A percentile compares a stretch with the other conserved stretches of the same genome.
These are phyloP conservation scores for Muntiacus muntjak DNA, from an alignment of 2,113 vertebrate genomes.

Conservation along the genomic window DNA sequence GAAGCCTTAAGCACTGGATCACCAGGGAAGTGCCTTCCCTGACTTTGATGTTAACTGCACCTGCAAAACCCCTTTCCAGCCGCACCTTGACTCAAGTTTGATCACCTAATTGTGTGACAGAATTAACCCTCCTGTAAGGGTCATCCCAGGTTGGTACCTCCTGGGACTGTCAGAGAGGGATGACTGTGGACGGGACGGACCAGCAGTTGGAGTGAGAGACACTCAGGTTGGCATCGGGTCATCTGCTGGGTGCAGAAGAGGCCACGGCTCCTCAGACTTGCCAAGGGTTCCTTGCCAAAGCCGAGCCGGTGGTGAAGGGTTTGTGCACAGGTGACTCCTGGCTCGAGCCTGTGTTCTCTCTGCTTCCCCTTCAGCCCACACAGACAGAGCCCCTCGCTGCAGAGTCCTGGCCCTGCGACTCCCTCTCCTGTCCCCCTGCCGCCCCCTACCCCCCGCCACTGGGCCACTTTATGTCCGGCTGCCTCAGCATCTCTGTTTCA, in stretches of 20 bases:
- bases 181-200: background rate
- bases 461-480: background rate
- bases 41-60: background rate
- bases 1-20: background rate
- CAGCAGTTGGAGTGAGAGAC: background rate
- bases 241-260: background rate
- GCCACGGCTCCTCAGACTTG: background rate
- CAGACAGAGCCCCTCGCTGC: background rate
- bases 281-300: no score
- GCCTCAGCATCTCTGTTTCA: background rate
- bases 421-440: accelerated
- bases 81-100: background rate
- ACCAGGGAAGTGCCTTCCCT: background rate
- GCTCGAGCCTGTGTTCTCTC: background rate
- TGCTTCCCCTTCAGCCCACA: background rate
- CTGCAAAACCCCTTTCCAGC: background rate
- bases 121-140: background rate
- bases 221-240: background rate
- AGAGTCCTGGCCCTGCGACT: background rate
- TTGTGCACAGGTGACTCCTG: background rate
- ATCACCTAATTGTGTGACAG: background rate
- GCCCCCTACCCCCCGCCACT: accelerated
- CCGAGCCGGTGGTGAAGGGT: background rate
- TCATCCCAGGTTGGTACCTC: background rate
- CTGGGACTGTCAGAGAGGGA: background rate